Base-by-base conservation (phyloP, 2,797 vertebrate species). In the Sarcoramphus papa region DNA sequence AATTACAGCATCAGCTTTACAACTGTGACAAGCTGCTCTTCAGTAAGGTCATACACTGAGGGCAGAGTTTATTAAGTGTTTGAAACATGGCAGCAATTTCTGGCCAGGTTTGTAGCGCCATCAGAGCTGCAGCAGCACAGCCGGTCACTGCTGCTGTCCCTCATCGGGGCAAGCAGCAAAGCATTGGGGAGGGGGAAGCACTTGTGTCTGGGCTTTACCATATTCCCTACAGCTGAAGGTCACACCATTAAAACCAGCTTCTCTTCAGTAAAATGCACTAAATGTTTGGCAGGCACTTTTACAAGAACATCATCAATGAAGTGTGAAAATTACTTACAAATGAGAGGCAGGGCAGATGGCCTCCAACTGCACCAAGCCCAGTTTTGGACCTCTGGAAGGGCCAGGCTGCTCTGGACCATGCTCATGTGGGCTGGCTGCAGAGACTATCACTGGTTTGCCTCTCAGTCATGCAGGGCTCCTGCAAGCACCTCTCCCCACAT, bases 1-100 rank as follows among this genome's bases (percentile, higher is more conserved):
- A 96, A 97, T 97, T 96, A 96, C 93, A 82, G 72, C 95, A 92
- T 70, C 94, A 95, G 93, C 91, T 95, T 97, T 95, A 82, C 83
- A 74, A 35, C 17, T 8, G 82, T 92, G 91, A 97, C 96, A 97
- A 95, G 92, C 92, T 81, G 70, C 84, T 45, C 72, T 79, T 79
- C 33, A 30, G 64, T 87, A 94, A 95, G 85, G 96, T 91, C 54
- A 20, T 64, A 35, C 53, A 68, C 83, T 25, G 62, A 91, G 89
- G 90, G 91, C 85, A 93, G 63, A 64, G 82, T 91, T 94, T 91
- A 94, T 95, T 95, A 95, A 93, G 92, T 37, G 73, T 41, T 82
- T 81, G 70, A 88, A 95, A 92, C 68, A 69, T 31, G 48, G 79
- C 53, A 97, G 60, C 72, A 91, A 35, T 76, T 92, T 69, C 70